Percentiles rank a stretch among this genome's conserved stretches.
These are phyloP conservation scores for Muraenolepis orangiensis DNA, from an alignment of 2,797 vertebrate species.

Conservation along the genomic window DNA sequence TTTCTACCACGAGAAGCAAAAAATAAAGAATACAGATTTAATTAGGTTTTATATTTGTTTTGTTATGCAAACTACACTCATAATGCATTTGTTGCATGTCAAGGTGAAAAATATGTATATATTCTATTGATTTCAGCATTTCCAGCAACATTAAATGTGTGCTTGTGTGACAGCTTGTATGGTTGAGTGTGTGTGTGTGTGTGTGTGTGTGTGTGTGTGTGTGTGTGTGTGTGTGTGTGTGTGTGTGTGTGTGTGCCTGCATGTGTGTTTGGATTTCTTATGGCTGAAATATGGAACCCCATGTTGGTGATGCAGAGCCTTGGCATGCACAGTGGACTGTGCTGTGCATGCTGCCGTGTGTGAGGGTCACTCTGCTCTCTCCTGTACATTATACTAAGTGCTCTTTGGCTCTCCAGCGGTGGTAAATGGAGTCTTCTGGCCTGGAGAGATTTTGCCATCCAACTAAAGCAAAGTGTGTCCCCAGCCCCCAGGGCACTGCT, in stretches of 20 bases:
- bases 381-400: conserved; percentile 79
- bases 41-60: background rate
- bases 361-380: conserved; percentile 61
- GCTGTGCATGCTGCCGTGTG: conserved; percentile 14
- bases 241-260: background rate
- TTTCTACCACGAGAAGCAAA: background rate
- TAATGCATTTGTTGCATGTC: background rate
- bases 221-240: background rate
- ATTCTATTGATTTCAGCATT: background rate
- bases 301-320: background rate
- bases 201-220: background rate
- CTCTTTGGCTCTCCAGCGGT: conserved; percentile 68
- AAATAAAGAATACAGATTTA: background rate
- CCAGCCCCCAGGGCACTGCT: conserved; percentile 58
- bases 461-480: conserved; percentile 57
- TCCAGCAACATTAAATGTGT: background rate
- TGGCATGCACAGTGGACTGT: conserved; percentile 23
- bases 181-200: conserved; percentile 1
- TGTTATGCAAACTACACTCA: background rate
- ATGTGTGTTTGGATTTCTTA: too few relatives aligned
- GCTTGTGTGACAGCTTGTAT: conserved; percentile 7
- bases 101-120: background rate
- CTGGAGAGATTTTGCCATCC: conserved; percentile 48
- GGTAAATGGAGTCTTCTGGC: conserved; percentile 68
- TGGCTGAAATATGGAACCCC: too few relatives aligned